These are phyloP conservation scores for Sander lucioperca DNA, from an alignment of 2,113 vertebrate genomes.

Conservation along the genomic window DNA sequence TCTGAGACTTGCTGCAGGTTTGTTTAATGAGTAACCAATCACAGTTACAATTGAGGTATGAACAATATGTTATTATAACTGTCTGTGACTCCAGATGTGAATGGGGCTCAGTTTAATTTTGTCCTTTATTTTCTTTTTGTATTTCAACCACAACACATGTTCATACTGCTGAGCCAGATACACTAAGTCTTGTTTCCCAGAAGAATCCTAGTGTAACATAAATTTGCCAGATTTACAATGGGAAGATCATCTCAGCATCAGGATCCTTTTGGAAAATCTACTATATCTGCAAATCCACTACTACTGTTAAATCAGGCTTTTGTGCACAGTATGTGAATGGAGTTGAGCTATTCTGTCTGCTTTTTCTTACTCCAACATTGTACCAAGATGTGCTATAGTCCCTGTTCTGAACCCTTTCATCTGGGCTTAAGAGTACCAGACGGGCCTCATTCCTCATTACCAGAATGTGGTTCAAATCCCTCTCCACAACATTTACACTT, in stretches of 20 bases:
- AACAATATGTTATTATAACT: neutral
- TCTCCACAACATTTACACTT: conserved; percentile 81
- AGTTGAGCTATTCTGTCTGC: conserved; percentile 22
- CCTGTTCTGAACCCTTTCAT: conserved; percentile 69
- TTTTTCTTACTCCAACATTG: conserved; percentile 23
- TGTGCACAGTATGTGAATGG: neutral
- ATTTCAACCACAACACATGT: conserved; percentile 6
- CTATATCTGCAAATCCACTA: conserved; percentile 25
- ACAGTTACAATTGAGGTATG: neutral
- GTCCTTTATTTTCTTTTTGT: conserved; percentile 23
- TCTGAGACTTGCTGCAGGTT: neutral
- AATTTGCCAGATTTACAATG: conserved; percentile 36
- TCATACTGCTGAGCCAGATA: conserved; percentile 2
- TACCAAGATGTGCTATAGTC: conserved; percentile 50
- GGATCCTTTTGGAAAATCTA: conserved; percentile 33
- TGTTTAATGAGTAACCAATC: neutral
- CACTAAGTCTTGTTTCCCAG: neutral
- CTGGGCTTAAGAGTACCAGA: conserved; percentile 76
- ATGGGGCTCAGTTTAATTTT: neutral
- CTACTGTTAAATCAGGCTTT: conserved; percentile 28
- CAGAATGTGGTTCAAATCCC: conserved; percentile 78
- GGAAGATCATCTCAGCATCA: conserved; percentile 21
- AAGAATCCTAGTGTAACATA: conserved; percentile 21
- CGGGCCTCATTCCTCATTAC: conserved; percentile 78
- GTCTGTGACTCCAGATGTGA: conserved; percentile 11